phyloP scores from a whole-genome alignment of 2,113 vertebrate species.

The Hydrochoerus hydrochaeris region DNA sequence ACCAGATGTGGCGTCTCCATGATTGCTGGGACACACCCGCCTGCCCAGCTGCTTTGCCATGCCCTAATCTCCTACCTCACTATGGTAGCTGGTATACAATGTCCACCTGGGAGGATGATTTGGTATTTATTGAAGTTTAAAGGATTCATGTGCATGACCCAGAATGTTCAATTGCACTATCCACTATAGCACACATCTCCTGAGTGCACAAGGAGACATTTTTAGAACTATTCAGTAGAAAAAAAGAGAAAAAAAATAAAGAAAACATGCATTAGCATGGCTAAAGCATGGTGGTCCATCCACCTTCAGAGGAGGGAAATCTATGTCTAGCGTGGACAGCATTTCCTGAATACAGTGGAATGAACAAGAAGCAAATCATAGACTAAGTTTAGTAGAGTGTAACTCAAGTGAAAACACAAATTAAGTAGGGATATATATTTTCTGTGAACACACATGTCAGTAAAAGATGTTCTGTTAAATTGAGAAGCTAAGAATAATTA shows the following conservation, averaged over 20 bases:
- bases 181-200: not conserved
- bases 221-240: not conserved
- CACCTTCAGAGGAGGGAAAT: too few species aligned
- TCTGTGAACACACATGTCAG: constrained; percentile 20
- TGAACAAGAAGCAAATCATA: not conserved
- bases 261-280: not conserved
- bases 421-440: not conserved
- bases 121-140: not conserved
- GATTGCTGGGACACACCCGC: not conserved
- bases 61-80: not conserved
- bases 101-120: not conserved
- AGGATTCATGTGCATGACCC: not conserved
- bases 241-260: not conserved
- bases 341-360: not conserved
- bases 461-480: not conserved
- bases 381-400: not conserved
- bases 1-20: not conserved
- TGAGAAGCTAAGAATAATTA: not conserved
- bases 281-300: not conserved
- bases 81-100: not conserved
- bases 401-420: not conserved
- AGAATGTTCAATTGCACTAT: not conserved
- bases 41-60: not conserved
- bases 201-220: not conserved
- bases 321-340: not conserved